Conservation (phyloP, 1,140 invertebrate genomes). For the Hyles vespertilio region DNA sequence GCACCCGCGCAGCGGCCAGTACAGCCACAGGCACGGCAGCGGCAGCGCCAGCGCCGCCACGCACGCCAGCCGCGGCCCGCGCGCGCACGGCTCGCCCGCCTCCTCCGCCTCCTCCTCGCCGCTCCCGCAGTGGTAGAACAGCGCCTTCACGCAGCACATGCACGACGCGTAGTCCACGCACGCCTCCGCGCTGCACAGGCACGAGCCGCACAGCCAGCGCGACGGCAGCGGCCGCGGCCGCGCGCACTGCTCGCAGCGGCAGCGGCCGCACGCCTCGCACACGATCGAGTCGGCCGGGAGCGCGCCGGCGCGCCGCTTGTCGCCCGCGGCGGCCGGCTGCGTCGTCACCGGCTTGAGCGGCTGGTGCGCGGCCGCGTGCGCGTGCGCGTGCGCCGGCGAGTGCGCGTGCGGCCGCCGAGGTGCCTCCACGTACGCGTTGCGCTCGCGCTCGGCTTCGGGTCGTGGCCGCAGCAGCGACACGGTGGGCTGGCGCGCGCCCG, state of each 20-base stretch:
- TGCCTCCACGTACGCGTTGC: slow-evolving; percentile 92
- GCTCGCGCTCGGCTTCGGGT: slow-evolving; percentile 84
- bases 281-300: slow-evolving; percentile 81
- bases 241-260: slow-evolving; percentile 91
- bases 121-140: slow-evolving; percentile 94
- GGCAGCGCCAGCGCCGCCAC: slow-evolving; percentile 86
- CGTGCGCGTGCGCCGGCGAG: slow-evolving; percentile 32
- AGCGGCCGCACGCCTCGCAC: slow-evolving; percentile 89
- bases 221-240: slow-evolving; percentile 88
- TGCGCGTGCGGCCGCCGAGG: slow-evolving; percentile 72
- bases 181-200: slow-evolving; percentile 90
- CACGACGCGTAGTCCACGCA: slow-evolving; percentile 92
- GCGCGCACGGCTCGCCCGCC: slow-evolving; percentile 88
- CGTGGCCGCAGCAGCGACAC: slow-evolving; percentile 84
- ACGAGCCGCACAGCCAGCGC: slow-evolving; percentile 91
- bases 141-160: slow-evolving; percentile 93
- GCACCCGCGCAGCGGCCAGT: slow-evolving; percentile 92
- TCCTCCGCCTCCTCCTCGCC: slow-evolving; percentile 81
- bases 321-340: slow-evolving; percentile 58
- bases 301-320: slow-evolving; percentile 65
- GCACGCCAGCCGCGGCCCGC: slow-evolving; percentile 88
- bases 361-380: slow-evolving; percentile 40
- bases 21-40: slow-evolving; percentile 92
- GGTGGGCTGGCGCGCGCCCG: slow-evolving; percentile 77
- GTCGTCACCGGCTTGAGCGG: slow-evolving; percentile 68